Conservation (phyloP, 2,797 vertebrate genomes). For the Benthosema pterotum region DNA sequence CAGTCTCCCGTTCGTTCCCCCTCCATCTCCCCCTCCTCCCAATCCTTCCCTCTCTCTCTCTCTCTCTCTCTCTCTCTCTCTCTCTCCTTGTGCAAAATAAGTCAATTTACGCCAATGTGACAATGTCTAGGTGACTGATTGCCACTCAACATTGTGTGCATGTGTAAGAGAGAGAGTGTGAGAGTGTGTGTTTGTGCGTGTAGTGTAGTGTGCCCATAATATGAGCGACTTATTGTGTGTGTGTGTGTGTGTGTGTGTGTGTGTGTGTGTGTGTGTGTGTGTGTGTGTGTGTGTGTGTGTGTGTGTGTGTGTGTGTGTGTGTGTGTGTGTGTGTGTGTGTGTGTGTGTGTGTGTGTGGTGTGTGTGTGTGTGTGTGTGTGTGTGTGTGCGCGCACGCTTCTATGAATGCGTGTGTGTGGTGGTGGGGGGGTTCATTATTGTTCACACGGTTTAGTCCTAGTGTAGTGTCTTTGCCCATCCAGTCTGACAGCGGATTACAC, state of each 20-base stretch:
- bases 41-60: constrained; percentile 12
- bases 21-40: constrained; percentile 9
- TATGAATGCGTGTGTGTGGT: background rate
- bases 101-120: constrained; percentile 74
- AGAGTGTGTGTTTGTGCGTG: constrained; percentile 46
- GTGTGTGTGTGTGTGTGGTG: too few species aligned
- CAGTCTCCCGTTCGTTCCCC: constrained; percentile 62
- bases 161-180: constrained; percentile 56
- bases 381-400: too few species aligned
- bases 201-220: constrained; percentile 1
- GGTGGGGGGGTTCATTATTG: constrained; percentile 16
- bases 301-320: background rate
- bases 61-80: constrained; percentile 54
- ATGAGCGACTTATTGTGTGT: background rate
- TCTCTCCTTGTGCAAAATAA: constrained; percentile 74
- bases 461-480: constrained; percentile 33
- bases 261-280: too few species aligned
- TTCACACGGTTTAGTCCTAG: constrained; percentile 38
- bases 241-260: too few species aligned
- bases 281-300: too few species aligned
- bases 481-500: constrained; percentile 26
- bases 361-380: too few species aligned
- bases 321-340: background rate
- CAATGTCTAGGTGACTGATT: constrained; percentile 76
- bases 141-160: constrained; percentile 69